Percentiles rank a stretch among this genome's conserved stretches.
phyloP scores from a whole-genome alignment of 2,888 invertebrate genomes.

The Blastobasis adustella region DNA sequence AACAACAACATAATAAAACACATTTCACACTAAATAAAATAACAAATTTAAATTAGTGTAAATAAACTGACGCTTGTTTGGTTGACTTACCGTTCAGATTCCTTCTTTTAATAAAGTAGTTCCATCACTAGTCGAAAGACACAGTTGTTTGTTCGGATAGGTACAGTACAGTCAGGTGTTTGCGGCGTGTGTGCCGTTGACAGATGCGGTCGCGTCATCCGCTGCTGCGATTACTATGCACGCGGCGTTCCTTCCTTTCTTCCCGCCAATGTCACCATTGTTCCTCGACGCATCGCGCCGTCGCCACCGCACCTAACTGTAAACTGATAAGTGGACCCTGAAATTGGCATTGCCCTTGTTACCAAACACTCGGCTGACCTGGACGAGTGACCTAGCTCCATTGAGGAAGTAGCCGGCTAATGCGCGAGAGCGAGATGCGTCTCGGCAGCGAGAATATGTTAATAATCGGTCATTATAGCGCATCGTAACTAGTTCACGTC shows the following conservation, averaged over 20 bases:
- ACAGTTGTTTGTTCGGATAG: too few relatives aligned
- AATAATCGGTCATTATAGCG: neutral
- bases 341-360: slow-evolving; percentile 72
- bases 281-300: slow-evolving; percentile 40
- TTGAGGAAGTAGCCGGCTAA: slow-evolving; percentile 27
- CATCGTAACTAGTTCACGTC: slow-evolving; percentile 21
- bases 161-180: too few relatives aligned
- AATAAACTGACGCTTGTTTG: too few relatives aligned
- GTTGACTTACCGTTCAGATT: too few relatives aligned
- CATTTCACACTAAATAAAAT: too few relatives aligned
- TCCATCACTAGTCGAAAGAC: too few relatives aligned
- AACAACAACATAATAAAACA: too few relatives aligned
- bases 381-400: slow-evolving; percentile 37
- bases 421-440: slow-evolving; percentile 16
- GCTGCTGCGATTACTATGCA: slow-evolving; percentile 53
- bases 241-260: slow-evolving; percentile 63
- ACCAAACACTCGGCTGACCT: slow-evolving; percentile 32
- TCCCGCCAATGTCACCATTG: slow-evolving; percentile 67
- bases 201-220: slow-evolving; percentile 26
- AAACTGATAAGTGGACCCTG: slow-evolving; percentile 62
- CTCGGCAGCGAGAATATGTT: neutral
- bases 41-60: too few relatives aligned
- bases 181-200: too few relatives aligned
- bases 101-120: too few relatives aligned
- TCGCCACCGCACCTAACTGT: slow-evolving; percentile 55